Conservation (phyloP, 2,888 invertebrate genomes). For the Zelleria hepariella region DNA sequence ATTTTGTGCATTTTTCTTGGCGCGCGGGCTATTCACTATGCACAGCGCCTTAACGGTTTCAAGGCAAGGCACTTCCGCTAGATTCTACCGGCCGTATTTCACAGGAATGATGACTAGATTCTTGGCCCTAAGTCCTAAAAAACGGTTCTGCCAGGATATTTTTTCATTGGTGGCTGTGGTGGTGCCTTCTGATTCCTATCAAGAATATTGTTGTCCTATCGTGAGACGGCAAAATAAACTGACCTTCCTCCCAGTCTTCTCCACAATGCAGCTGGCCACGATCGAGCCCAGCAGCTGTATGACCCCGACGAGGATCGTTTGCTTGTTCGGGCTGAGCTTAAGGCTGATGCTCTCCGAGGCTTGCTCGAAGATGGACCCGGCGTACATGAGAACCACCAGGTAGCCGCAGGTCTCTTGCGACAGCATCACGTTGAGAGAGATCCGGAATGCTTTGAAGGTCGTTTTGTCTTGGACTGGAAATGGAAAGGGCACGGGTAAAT, state of each 20-base stretch:
- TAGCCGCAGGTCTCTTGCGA: conserved; percentile 65
- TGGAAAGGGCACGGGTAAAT: not conserved
- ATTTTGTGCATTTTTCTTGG: too few relatives aligned
- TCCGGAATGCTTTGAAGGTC: conserved; percentile 60
- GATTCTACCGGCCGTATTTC: too few relatives aligned
- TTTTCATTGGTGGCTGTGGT: too few relatives aligned
- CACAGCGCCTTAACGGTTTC: too few relatives aligned
- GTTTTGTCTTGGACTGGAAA: conserved; percentile 58
- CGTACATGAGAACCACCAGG: conserved; percentile 65
- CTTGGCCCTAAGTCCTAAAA: too few relatives aligned
- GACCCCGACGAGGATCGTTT: conserved; percentile 58
- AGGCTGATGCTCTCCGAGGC: conserved; percentile 57
- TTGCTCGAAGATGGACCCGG: conserved; percentile 60
- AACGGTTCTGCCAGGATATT: too few relatives aligned
- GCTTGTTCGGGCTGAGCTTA: conserved; percentile 59
- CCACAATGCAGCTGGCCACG: conserved; percentile 61
- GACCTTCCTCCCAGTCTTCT: conserved; percentile 62
- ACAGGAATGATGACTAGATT: too few relatives aligned
- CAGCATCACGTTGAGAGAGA: conserved; percentile 60
- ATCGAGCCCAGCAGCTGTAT: conserved; percentile 59
- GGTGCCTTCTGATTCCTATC: too few relatives aligned
- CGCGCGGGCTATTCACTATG: too few relatives aligned
- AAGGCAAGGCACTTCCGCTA: too few relatives aligned
- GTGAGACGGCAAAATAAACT: too few relatives aligned
- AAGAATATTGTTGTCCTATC: too few relatives aligned